Base-by-base conservation (phyloP, 2,113 vertebrate species). In the Cromileptes altivelis region DNA sequence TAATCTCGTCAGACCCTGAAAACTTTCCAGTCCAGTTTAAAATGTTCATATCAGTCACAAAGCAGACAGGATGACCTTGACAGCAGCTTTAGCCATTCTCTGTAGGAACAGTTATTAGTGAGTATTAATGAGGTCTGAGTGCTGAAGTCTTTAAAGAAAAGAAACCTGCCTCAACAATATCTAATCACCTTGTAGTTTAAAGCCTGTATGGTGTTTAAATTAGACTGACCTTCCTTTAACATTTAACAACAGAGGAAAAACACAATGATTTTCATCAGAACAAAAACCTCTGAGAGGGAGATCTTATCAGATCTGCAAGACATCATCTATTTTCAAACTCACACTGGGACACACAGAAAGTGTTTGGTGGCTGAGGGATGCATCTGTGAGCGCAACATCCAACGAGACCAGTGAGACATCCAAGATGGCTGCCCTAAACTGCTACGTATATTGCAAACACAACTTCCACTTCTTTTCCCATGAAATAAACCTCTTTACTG, bases 281-380 rank as follows among this genome's bases (percentile, higher is more conserved):
- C 17, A 27, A 52, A 53, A 53, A 11, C 3, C 4, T 60, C 10
- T 15, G 15, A 68, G 8, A 58, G 25, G 53, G 37, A 37, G 30
- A n/a, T 50, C n/a, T 42, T 4, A 27, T 60, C 45, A 60, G 21
- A 27, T 42, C 7, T 49, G 19, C 18, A 68, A 0, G 56, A 50
- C 37, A 56, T 70, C 4, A 4, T 82, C 64, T 79, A 37, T 56
- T 18, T 70, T 55, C 18, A 42, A 42, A 42, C 8, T 42, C 40
- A 42, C 40, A 42, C 40, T 42, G 40, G 33, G 33, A 37, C 33
- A 37, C 33, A 37, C 27, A 30, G 27, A 30, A 30, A 30, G 27
- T 42, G 40, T 42, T 42, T 42, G 40, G 6, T 42, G 40, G 9
- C 27, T 42, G 40, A 42, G 9, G 40, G 40, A 42, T 10, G 9